Evolutionary conservation across 2,113 vertebrate genomes (phyloP), one percentile per base, ranked within the genome.

Genomic region (Seriola rivoliana): DNA sequence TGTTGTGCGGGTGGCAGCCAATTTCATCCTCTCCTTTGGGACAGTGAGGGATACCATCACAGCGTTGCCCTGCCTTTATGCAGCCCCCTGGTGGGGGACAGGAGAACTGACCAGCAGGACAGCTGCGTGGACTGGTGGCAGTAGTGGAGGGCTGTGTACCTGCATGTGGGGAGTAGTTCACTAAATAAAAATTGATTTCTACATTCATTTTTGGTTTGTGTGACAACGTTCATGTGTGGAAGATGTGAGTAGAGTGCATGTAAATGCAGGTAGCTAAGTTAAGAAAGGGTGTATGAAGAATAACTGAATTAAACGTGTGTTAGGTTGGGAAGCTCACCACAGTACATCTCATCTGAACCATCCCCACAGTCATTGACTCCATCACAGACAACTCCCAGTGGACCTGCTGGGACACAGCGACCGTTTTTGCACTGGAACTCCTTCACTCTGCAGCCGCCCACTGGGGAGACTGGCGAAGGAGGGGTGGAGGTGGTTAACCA

Each of bases 321-420:
- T 29, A 12, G 14, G 32, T 12, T 68, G 32, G 21, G 19, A 40
- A 38, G 23, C 92, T 93, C 85, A 96, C 95, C 96, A 23, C 96
- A 97, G 79, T 84, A 79, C 6, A 80, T 72, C 85, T 96, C 96
- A 32, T 97, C 96, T 0, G 96, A 95, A 54, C 91, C 91, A 65
- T 97, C 96, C 0, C 95, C 95, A 21, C 96, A 96, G 86, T 97
- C 94, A 19, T 96, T 88, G 13, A 94, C 78, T 1, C 95, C 95
- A 1, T 97, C 73, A 71, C 96, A 97, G 0, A 96, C 57, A 0
- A 92, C 93, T 0, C 96, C 95, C 4, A 40, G 52, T 2, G 91
- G 85, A 13, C 96, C 95, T 0, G 93, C 93, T 0, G 80, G 84
- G 2, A 97, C 92, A 36, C 96, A 97, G 76, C 48, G 90, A 0